Percentiles rank a stretch among this genome's conserved stretches.
Conservation (phyloP, 2,797 vertebrate genomes). For the Rachycentron canadum region DNA sequence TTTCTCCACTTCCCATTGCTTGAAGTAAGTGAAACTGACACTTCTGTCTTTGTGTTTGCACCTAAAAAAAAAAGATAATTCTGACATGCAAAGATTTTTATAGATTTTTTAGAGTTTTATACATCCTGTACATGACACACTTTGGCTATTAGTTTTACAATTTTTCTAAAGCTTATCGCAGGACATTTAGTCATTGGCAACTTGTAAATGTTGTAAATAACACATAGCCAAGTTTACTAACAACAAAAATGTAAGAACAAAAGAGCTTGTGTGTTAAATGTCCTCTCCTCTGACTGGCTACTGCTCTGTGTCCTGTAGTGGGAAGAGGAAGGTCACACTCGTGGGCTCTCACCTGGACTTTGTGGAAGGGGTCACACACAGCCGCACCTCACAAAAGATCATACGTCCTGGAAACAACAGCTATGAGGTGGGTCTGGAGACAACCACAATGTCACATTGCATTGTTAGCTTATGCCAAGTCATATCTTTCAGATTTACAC, state of each 20-base stretch:
- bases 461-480: background rate
- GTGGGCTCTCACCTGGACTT: conserved; percentile 86
- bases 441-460: background rate
- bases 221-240: background rate
- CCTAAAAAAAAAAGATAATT: background rate
- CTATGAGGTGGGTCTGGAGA: conserved; percentile 38
- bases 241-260: background rate
- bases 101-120: background rate
- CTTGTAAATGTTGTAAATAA: too few species aligned
- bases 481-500: background rate
- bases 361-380: conserved; percentile 84
- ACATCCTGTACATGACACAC: background rate
- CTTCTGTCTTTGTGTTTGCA: conserved; percentile 35
- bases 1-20: conserved; percentile 37
- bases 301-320: conserved; percentile 79
- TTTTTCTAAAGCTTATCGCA: too few species aligned
- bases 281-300: conserved; percentile 8
- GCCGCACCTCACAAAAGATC: background rate
- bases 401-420: background rate
- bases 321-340: conserved; percentile 86
- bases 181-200: too few species aligned
- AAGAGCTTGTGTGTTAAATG: background rate
- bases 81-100: too few species aligned
- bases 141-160: too few species aligned
- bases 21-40: conserved; percentile 16